A percentile compares a stretch with the other conserved stretches of the same genome.
phyloP scores from a whole-genome alignment of 2,797 vertebrate genomes.

The Podarcis siculus region DNA sequence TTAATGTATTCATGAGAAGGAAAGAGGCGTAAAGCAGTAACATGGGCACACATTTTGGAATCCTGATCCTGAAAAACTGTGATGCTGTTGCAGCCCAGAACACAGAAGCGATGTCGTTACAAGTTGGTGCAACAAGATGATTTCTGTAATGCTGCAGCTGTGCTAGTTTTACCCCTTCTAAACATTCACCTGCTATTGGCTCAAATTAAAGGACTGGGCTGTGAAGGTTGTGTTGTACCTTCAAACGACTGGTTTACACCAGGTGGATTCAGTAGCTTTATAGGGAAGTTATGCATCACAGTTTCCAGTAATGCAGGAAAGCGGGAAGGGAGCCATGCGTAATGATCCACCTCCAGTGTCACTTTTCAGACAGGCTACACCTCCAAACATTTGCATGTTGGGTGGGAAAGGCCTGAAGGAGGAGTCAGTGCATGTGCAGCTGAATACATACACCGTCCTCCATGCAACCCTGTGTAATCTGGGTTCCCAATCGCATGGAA shows the following conservation, averaged over 20 bases:
- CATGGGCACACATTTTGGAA: background rate
- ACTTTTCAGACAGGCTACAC: background rate
- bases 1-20: slow-evolving; percentile 13
- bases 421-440: too few species aligned
- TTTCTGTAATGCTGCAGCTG: background rate
- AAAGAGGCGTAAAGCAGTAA: background rate
- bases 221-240: background rate
- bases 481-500: too few species aligned
- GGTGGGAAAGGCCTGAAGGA: too few species aligned
- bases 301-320: background rate
- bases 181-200: background rate
- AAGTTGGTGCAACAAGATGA: background rate
- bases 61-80: background rate
- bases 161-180: background rate
- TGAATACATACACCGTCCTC: too few species aligned
- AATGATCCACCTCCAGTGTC: background rate
- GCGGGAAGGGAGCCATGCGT: background rate
- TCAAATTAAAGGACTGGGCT: background rate
- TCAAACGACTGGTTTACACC: background rate
- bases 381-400: background rate
- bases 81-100: background rate
- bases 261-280: background rate
- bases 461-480: too few species aligned
- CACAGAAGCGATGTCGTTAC: background rate
- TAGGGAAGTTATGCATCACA: background rate